These are phyloP conservation scores for Axinella damicornis DNA, from an alignment of 37 sponge, comb jelly and placozoan species.

Conservation along the genomic window DNA sequence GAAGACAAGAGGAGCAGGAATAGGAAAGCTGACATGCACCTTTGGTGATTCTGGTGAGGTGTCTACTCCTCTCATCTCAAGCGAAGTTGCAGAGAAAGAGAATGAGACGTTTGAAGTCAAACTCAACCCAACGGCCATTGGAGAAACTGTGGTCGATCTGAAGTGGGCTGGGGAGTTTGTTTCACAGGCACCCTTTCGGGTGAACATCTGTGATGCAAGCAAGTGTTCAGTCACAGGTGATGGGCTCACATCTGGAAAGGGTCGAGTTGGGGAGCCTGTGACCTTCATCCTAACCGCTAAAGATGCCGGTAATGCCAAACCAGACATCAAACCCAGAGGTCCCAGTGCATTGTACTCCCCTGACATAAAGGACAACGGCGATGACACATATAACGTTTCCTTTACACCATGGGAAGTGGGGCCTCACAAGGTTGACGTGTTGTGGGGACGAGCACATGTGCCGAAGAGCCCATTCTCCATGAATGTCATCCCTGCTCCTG, in stretches of 20 bases:
- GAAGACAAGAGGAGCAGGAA: conserved; percentile 55
- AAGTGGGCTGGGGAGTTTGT: conserved; percentile 53
- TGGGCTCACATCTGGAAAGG: conserved; percentile 27
- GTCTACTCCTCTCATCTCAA: background rate
- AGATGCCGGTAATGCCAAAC: conserved; percentile 63
- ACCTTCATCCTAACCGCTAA: conserved; percentile 51
- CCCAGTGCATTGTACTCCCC: conserved; percentile 57
- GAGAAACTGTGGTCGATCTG: conserved; percentile 16
- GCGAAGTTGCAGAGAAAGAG: conserved; percentile 4
- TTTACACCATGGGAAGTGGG: conserved; percentile 84
- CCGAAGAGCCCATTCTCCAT: conserved; percentile 78
- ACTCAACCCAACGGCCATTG: conserved; percentile 29
- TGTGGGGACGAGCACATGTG: conserved; percentile 54
- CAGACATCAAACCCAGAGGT: conserved; percentile 60
- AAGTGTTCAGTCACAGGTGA: conserved; percentile 39
- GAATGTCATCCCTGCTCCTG: conserved; percentile 41
- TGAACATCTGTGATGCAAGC: conserved; percentile 58
- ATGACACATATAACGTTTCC: conserved; percentile 46
- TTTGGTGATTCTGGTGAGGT: background rate
- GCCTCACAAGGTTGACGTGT: conserved; percentile 60
- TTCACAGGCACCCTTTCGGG: conserved; percentile 65
- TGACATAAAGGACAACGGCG: conserved; percentile 56
- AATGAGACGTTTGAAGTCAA: conserved; percentile 38
- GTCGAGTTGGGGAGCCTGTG: conserved; percentile 67
- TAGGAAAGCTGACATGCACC: conserved; percentile 20